A percentile compares a stretch with the other conserved stretches of the same genome.
Conservation (phyloP, 2,113 vertebrate genomes). For the Podilymbus podiceps region DNA sequence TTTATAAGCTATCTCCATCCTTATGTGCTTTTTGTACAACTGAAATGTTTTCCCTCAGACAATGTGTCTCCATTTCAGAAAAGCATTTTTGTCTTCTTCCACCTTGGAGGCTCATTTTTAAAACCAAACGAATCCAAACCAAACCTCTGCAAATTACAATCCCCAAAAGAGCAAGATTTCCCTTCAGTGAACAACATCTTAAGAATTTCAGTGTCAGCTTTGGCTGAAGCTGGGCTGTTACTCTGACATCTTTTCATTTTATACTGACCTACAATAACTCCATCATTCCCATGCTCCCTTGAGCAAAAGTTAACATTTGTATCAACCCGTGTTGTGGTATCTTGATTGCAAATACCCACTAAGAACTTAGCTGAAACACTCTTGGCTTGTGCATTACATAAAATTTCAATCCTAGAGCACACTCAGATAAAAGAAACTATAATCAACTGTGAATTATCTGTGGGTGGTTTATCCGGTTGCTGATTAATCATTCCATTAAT, state of each 20-base stretch:
- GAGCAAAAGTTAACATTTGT: slow-evolving; percentile 16
- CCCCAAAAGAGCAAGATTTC: not conserved
- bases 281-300: not conserved
- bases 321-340: not conserved
- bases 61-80: not conserved
- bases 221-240: not conserved
- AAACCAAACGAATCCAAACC: not conserved
- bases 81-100: not conserved
- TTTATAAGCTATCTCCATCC: not conserved
- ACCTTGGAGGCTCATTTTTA: not conserved
- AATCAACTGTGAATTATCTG: slow-evolving; percentile 44
- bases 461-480: slow-evolving; percentile 17
- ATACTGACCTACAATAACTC: not conserved
- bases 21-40: not conserved
- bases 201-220: not conserved
- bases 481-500: slow-evolving; percentile 50
- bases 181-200: not conserved
- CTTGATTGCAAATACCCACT: not conserved
- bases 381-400: not conserved
- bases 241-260: not conserved
- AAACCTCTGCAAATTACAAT: not conserved
- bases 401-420: slow-evolving; percentile 15
- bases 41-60: not conserved
- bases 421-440: slow-evolving; percentile 37
- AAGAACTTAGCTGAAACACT: slow-evolving; percentile 25